phyloP scores from a whole-genome alignment of 64 coral and sea anemone species.

The Exaiptasia diaphana region DNA sequence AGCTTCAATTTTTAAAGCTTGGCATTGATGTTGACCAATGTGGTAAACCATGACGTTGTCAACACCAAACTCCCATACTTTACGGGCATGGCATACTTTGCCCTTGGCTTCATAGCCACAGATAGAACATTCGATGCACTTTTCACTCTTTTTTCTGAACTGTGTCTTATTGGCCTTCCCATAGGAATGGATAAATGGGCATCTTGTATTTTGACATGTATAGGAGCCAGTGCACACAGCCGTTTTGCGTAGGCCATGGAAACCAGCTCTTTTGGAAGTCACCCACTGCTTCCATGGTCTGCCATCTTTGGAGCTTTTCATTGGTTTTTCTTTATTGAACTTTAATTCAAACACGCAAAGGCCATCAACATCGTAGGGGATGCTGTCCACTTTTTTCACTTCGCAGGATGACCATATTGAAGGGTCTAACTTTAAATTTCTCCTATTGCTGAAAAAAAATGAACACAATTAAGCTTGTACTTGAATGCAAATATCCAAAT shows the following conservation, averaged over 20 bases:
- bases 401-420: constrained; percentile 11
- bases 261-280: constrained; percentile 27
- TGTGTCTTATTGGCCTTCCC: neutral
- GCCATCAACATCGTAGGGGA: constrained; percentile 38
- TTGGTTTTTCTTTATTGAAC: constrained; percentile 16
- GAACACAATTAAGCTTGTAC: too few relatives aligned
- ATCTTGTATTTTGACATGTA: constrained; percentile 4
- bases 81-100: neutral
- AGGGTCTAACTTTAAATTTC: constrained; percentile 49
- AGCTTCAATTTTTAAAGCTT: neutral
- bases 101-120: neutral
- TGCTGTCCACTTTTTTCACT: neutral
- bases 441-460: too few relatives aligned
- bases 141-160: neutral
- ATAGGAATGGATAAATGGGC: neutral
- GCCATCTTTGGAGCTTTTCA: constrained; percentile 46
- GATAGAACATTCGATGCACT: neutral
- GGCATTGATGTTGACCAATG: neutral
- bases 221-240: constrained; percentile 3
- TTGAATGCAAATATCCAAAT: too few relatives aligned
- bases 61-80: neutral
- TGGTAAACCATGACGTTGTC: neutral
- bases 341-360: constrained; percentile 31
- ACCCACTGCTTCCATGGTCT: constrained; percentile 55
- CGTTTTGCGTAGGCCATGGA: neutral